A percentile compares a stretch with the other conserved stretches of the same genome.
These are phyloP conservation scores for Clamator glandarius DNA, from an alignment of 2,797 vertebrate species.

Conservation along the genomic window DNA sequence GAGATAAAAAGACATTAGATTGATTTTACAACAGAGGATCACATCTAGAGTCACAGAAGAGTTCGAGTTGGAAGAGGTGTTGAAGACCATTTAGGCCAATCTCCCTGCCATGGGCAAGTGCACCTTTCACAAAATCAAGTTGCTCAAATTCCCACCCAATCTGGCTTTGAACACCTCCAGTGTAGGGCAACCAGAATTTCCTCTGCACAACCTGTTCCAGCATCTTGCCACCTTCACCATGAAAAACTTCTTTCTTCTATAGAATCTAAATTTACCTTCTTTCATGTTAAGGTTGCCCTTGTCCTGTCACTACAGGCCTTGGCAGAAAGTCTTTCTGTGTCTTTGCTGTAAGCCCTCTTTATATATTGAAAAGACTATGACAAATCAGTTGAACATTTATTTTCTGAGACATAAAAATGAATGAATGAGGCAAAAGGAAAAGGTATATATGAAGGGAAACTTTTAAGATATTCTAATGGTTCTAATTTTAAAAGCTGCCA, in stretches of 20 bases:
- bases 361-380: not conserved
- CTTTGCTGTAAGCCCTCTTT: not conserved
- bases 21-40: not conserved
- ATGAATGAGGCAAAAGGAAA: slow-evolving; percentile 63
- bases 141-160: not conserved
- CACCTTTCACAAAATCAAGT: not conserved
- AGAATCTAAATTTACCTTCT: not conserved
- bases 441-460: slow-evolving; percentile 60
- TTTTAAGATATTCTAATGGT: slow-evolving; percentile 57
- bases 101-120: not conserved
- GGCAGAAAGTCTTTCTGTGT: not conserved
- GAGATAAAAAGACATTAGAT: not conserved
- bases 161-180: not conserved
- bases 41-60: not conserved
- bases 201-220: not conserved
- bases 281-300: not conserved
- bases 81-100: not conserved
- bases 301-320: not conserved
- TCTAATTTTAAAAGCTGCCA: slow-evolving; percentile 75
- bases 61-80: not conserved
- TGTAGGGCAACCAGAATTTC: not conserved
- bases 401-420: slow-evolving; percentile 59
- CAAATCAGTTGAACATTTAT: slow-evolving; percentile 62
- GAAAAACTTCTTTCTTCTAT: not conserved
- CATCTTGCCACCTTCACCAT: rapidly evolving